Base-by-base conservation (phyloP, 2,113 vertebrate species). In the Stigmatopora nigra region DNA sequence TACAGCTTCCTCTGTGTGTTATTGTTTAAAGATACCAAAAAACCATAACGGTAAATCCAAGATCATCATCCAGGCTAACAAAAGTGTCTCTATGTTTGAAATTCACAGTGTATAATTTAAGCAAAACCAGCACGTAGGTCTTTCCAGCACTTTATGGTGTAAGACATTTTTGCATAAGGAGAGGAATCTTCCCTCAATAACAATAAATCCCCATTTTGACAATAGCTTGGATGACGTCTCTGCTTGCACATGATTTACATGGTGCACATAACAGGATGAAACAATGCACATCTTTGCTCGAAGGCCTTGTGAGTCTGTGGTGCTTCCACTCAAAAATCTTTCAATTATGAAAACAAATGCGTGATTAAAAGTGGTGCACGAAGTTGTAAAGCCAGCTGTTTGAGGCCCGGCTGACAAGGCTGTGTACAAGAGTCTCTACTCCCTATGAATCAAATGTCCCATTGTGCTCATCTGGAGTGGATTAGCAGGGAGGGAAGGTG, bases 401-500 rank as follows among this genome's bases (percentile, higher is more conserved):
- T 61, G 59, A 61, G 38, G 20, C 19, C 59, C 20, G 59, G 20
- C n/a, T 61, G 59, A 61, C 59, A 61, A 38, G 20, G 59, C 59
- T 61, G 59, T 61, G 19, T 45, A 61, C 59, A 15, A 22, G 59
- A 22, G 19, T 61, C 19, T 61, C 17, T 44, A 41, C 14, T 61
- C 19, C 38, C 59, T 15, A 61, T 61, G 41, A 61, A 61, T 45
- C 59, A 61, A 61, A 61, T 15, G 41, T 61, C 59, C 59, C 59
- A 61, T 61, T 61, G 59, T 61, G 59, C 41, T 61, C 59, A 61
- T 61, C 59, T 61, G 59, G 59, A 61, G 59, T 15, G 41, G 45
- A 61, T 61, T 61, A 61, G 59, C 12, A 35, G 38, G 3, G 59
- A 61, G 38, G 59, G 59, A 45, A 45, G 41, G 38, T 61, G 59